Percentiles rank a stretch among this genome's conserved stretches.
Evolutionary conservation across 2,797 vertebrate genomes (phyloP).

Genomic region (Sandelia bainsii): DNA sequence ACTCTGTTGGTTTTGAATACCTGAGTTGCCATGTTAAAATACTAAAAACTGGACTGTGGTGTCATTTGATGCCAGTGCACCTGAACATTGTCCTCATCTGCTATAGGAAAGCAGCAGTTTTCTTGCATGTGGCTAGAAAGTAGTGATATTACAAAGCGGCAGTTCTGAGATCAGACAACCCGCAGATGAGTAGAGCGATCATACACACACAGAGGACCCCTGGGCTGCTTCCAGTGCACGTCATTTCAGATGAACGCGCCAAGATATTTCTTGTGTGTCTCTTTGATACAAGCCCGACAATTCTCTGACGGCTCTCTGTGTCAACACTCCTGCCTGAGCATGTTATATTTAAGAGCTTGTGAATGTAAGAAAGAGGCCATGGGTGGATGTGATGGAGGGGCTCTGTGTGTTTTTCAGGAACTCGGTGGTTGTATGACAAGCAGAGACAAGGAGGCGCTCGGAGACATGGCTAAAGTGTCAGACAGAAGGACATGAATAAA

Average conservation of each 20-base stretch:
- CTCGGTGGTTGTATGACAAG: slow-evolving; percentile 27
- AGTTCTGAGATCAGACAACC: slow-evolving; percentile 48
- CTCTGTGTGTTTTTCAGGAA: slow-evolving; percentile 27
- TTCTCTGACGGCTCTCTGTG: slow-evolving; percentile 48
- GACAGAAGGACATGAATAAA: slow-evolving; percentile 66
- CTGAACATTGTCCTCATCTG: neutral
- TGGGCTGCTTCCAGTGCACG: slow-evolving; percentile 47
- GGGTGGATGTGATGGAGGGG: slow-evolving; percentile 20
- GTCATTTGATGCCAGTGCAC: neutral
- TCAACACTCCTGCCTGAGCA: slow-evolving; percentile 48
- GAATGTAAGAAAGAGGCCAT: slow-evolving; percentile 24
- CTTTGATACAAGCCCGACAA: slow-evolving; percentile 59
- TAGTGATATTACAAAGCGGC: slow-evolving; percentile 33
- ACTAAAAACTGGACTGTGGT: neutral
- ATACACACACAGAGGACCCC: slow-evolving; percentile 22
- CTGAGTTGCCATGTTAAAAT: too few species aligned
- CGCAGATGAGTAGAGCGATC: slow-evolving; percentile 41
- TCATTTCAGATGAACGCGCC: slow-evolving; percentile 50
- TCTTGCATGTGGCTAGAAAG: slow-evolving; percentile 45
- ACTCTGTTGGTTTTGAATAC: too few species aligned
- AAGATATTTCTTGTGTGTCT: slow-evolving; percentile 52
- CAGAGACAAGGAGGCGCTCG: slow-evolving; percentile 27
- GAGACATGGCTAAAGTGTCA: slow-evolving; percentile 48
- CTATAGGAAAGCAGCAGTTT: slow-evolving; percentile 12
- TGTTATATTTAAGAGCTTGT: slow-evolving; percentile 30